Evolutionary conservation across 2,888 invertebrate species (phyloP), one percentile per base, ranked within the genome.

Genomic region (Pachymerium ferrugineum): DNA sequence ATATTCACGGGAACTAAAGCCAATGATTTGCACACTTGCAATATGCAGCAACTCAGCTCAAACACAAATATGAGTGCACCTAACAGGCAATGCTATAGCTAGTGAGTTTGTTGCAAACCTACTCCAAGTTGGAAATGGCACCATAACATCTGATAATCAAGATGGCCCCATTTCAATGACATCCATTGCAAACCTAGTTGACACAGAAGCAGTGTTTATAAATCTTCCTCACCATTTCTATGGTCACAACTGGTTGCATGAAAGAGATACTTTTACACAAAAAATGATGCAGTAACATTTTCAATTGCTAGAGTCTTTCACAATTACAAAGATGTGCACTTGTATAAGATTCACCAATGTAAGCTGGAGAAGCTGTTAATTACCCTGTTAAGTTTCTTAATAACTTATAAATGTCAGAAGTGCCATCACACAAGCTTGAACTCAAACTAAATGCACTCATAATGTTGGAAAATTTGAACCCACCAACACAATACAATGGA

Each of bases 401-500:
- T 75, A 77, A 76, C 47, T 54, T 77, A 0, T 74, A 78, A 38
- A 74, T 76, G 16, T 70, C 76, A 73, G 78, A 76, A 22, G 73
- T 78, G 62, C 77, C 79, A 54, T 74, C 77, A 28, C 77, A 77
- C 75, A 28, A 74, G 28, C 74, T 80, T 70, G 35, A 22, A 71
- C 74, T 79, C 68, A 78, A 80, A 77, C 73, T 75, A 12, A 77
- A 77, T 10, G 31, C 74, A 28, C 76, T 78, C 54, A 70, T 70
- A 8, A 79, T 76, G 67, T 38, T 79, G 19, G 62, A 74, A 74
- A 80, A 79, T 76, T 74, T 78, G 68, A 76, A 78, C 73, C 76
- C 73, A 42, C 77, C 76, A 75, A 72, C 73, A 72, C 76, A 78
- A 31, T 79, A 79, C 74, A 80, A 80, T 72, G 79, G 79, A 54